Evolutionary conservation across 2,113 vertebrate genomes (phyloP), one percentile per base, ranked within the genome.

Genomic region (Lynx canadensis): DNA sequence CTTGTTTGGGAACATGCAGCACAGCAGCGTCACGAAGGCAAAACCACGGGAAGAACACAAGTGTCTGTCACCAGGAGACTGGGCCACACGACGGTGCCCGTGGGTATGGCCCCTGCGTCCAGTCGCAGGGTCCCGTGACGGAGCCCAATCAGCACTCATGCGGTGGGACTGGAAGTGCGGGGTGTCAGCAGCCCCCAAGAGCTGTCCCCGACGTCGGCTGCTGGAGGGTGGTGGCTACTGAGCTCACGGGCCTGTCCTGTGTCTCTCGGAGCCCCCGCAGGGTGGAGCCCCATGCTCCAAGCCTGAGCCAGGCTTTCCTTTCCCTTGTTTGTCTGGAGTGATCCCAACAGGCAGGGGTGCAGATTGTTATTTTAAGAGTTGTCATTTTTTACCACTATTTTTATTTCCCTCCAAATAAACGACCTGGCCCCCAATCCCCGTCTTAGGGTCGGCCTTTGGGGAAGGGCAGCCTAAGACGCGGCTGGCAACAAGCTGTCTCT

Each of bases 41-140:
- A 73, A 25, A 11, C 2, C 45, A 29, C 6, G 25, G 63, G 55
- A 31, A 18, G 10, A 3, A 50, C 4, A 18, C 0, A 29, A 19
- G 33, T 3, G 23, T 1, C 27, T 27, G 4, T 80, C 79, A 33
- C 63, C 14, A 63, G 55, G 52, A 89, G 31, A 5, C 19, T 5
- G 13, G 14, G 3, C 0, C 19, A 4, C 0, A 1, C 0, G 10
- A 4, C 23, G 63, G 65, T 0, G 4, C 19, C 41, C 10, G 21
- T 16, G 66, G 33, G 19, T 11, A 1, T 12, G 45, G 31, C 31
- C 33, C 57, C 45, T 7, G 66, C 38, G 36, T 60, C 68, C 33
- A 6, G 8, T 6, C 23, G 19, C 57, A 36, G 19, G n/a, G n/a
- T 13, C 50, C n/a, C 1, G 6, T 48, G 69, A 19, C 1, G 2